Evolutionary conservation across 2,888 invertebrate genomes (phyloP), one percentile per base, ranked within the genome.

Genomic region (Cryptosula pallasiana): DNA sequence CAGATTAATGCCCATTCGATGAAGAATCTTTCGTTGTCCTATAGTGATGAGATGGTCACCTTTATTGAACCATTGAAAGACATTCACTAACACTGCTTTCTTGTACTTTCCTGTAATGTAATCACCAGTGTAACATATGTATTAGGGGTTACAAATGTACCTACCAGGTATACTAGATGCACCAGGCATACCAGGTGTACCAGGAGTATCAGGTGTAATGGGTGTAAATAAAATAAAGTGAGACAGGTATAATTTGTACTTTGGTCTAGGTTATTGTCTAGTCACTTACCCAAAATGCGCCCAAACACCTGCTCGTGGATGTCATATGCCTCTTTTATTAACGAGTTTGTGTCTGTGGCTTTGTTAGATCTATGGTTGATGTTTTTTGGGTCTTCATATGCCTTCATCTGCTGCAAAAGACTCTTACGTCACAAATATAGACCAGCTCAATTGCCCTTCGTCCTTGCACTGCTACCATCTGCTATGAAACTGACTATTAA

Each of bases 21-120:
- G 35, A 1, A 72, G 35, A 13, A 72, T 58, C 16, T n/a, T n/a
- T 29, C 72, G 16, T 34, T 72, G 72, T 13, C 72, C 72, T 25
- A 72, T 72, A 3, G 69, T 72, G 34, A 72, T 72, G 25, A 72
- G 45, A 20, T 72, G 72, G 35, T 72, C 72, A 3, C 72, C 72
- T 45, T 72, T 72, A 34, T 72, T 72, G 35, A 55, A 35, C 72
- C 72, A 72, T 23, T 35, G 58, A 25, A 72, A 72, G 9, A 72
- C 72, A 32, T 72, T 72, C 13, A 72, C 72, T 23, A 72, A 25
- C 20, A 72, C 72, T 13, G 72, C 72, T 25, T 32, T 35, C 36
- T 36, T 34, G 69, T 35, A 72, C n/a, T 35, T 55, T 3, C 63
- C 63, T 63, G 63, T 32, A 63, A 57, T n/a, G n/a, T n/a, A n/a